Base-by-base conservation (phyloP, 2,797 vertebrate species). In the Cichlasoma orientale region DNA sequence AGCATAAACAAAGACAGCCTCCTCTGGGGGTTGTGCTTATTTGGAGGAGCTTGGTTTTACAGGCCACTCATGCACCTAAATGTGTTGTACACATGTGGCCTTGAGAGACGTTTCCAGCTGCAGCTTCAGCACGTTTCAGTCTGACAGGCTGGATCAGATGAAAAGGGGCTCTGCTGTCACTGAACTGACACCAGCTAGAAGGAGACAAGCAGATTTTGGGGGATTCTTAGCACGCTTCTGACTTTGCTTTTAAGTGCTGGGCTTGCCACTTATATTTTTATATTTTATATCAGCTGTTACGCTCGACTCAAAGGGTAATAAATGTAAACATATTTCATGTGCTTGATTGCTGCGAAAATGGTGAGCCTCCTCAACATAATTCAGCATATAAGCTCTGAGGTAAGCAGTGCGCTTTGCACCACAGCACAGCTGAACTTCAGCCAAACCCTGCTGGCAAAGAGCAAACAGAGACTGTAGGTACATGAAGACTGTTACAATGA, bases 41-140 rank as follows among this genome's bases (percentile, higher is more conserved):
- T 54, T 58, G 70, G 53, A 68, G 77, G 27, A 3, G 18, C 19
- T 21, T 21, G 74, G 44, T 47, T 82, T 85, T 70, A 29, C 18
- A 58, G 56, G 41, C 18, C 63, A 21, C 27, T 79, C 2, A 0
- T 47, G 41, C 7, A 19, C 19, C 44, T 52, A 50, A 61, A 66
- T 68, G 53, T 19, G 72, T 63, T 68, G 41, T 29, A 19, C 70
- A 56, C 55, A 47, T 16, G 70, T 57, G 70, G 33, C 27, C 56
- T 19, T 54, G 54, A n/a, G 63, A 76, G 31, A 11, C 38, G 54
- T 73, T 38, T 55, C 23, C 13, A 50, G 59, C 74, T 81, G 59
- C 54, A 69, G 74, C 41, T 80, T 73, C 41, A 27, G 55, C 70
- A 16, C 4, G 56, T 79, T 81, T 84, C 29, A 78, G 29, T 63